Base-by-base conservation (phyloP, 2,113 vertebrate genomes). In the Mohoua ochrocephala region DNA sequence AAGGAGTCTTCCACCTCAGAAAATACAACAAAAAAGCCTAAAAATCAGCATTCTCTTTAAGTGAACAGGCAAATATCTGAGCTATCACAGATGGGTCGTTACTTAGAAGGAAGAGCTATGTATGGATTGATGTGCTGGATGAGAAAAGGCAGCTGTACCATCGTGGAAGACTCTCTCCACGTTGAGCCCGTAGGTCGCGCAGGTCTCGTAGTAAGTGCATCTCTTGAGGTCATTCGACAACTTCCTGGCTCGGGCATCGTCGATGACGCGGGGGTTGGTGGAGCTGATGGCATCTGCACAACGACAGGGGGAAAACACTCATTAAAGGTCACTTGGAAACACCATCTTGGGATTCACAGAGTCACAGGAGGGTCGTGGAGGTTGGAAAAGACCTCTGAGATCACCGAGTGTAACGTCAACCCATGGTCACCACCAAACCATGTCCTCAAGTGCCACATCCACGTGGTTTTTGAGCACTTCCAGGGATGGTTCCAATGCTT, bases 81-180 rank as follows among this genome's bases (percentile, higher is more conserved):
- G 28, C n/a, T 18, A 3, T 6, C 5, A 13, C 54, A 28, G 33
- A 16, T 2, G 2, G 2, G 42, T 3, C 1, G 4, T 8, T 31
- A 12, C 12, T 56, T 2, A 10, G 47, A 10, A 31, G 21, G 47
- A 16, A 7, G 23, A 78, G 28, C 27, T 21, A 7, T 10, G 41
- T 4, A 8, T 4, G 30, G 33, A 18, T 37, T 2, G 33, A 24
- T 5, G 63, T 2, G 27, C 3, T 47, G 60, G 54, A 13, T 44
- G n/a, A 9, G 28, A n/a, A 17, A 63, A 37, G 41, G 20, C 3
- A 61, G 42, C 37, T 27, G 97, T 94, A 99, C 99, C 99, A 0
- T 99, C 99, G 97, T 99, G 99, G 96, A 99, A 99, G 97, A 99
- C 99, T 3, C 99, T 98, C 89, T 99, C 99, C 98, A 99, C 99